phyloP scores from a whole-genome alignment of 2,797 vertebrate species.

The Phyllotis vaccarum region DNA sequence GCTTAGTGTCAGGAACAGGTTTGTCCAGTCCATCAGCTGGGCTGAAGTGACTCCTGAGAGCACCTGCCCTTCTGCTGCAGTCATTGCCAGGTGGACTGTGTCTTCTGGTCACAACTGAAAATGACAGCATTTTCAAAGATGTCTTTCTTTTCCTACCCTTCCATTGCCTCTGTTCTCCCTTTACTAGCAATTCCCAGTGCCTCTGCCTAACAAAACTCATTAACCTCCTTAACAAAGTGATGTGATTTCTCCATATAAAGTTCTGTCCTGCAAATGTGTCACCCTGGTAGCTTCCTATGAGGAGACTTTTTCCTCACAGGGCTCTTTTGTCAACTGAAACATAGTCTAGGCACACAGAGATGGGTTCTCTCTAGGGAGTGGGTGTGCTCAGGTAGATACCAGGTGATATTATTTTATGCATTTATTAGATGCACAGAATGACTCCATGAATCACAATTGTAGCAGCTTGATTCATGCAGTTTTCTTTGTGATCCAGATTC shows the following conservation, averaged over 20 bases:
- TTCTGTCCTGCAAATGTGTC: conserved; percentile 66
- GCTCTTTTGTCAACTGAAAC: neutral
- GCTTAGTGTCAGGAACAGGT: conserved; percentile 34
- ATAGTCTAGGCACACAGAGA: neutral
- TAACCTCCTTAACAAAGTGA: conserved; percentile 83
- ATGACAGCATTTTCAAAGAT: conserved; percentile 81
- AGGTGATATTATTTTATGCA: neutral
- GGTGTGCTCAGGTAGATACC: neutral
- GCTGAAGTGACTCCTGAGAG: neutral
- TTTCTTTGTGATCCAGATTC: neutral
- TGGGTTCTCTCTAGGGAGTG: neutral
- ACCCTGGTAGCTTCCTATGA: neutral
- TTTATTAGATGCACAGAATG: conserved; percentile 55
- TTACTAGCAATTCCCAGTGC: conserved; percentile 70
- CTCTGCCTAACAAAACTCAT: conserved; percentile 83
- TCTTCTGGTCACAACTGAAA: conserved; percentile 77
- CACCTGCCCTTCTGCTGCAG: conserved; percentile 75
- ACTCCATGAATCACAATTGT: neutral
- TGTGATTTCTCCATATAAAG: conserved; percentile 77
- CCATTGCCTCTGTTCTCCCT: conserved; percentile 61
- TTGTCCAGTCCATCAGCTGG: conserved; percentile 25
- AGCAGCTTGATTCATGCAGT: neutral
- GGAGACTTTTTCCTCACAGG: neutral
- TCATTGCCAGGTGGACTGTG: conserved; percentile 61
- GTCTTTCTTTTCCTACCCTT: neutral